Evolutionary conservation across 2,888 invertebrate species (phyloP).

Genomic region (Dryobotodes eremita): DNA sequence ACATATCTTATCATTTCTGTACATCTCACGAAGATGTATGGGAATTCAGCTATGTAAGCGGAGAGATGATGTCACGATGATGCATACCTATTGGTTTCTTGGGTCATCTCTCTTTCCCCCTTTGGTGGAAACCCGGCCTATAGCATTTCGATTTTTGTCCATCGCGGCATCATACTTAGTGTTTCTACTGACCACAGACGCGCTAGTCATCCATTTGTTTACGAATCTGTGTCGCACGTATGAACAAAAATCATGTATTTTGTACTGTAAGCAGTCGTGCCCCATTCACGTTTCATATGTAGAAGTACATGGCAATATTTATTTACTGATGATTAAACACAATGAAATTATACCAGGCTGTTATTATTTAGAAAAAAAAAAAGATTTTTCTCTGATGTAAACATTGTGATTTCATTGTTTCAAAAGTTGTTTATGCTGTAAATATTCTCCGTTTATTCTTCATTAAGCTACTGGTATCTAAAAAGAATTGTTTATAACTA

Average conservation of each 20-base stretch:
- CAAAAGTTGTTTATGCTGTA: conserved; percentile 11
- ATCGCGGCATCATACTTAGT: background rate
- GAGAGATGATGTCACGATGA: background rate
- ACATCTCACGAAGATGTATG: background rate
- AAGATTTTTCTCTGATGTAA: background rate
- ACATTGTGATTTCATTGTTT: background rate
- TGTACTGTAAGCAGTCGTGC: conserved; percentile 65
- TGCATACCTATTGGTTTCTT: background rate
- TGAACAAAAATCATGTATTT: conserved; percentile 54
- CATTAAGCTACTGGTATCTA: conserved; percentile 10
- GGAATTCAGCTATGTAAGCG: background rate
- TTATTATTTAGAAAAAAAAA: background rate
- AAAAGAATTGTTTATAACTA: conserved; percentile 31
- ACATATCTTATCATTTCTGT: background rate
- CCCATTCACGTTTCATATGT: conserved; percentile 63
- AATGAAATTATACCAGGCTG: conserved; percentile 1
- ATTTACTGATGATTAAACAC: conserved; percentile 12
- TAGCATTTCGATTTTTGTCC: background rate
- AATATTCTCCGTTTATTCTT: conserved; percentile 18
- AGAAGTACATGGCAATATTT: conserved; percentile 25
- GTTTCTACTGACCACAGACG: background rate
- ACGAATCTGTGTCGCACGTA: conserved; percentile 44
- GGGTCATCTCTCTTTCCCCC: background rate
- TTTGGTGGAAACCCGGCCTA: background rate
- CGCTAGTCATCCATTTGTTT: conserved; percentile 32